phyloP scores from a whole-genome alignment of 1,140 invertebrate genomes.

The Berghia stephanieae region DNA sequence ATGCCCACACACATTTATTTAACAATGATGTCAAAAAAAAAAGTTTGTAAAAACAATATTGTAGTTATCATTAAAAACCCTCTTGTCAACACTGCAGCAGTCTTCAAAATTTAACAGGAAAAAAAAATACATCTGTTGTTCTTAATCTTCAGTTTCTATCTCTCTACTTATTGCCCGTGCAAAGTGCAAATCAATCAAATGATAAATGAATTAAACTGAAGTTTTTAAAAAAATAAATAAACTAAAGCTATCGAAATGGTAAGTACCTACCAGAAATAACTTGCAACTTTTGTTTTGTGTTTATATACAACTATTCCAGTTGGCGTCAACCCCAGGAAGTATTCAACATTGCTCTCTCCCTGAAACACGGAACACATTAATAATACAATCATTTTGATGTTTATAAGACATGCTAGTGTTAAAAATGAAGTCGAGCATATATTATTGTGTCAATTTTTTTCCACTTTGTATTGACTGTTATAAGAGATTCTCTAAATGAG shows the following conservation, averaged over 20 bases:
- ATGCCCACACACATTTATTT: too few relatives aligned
- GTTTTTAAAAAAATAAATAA: background rate
- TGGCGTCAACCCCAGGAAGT: constrained; percentile 96
- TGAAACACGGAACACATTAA: constrained; percentile 35
- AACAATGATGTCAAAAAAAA: background rate
- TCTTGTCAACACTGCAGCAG: background rate
- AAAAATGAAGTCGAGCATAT: too few relatives aligned
- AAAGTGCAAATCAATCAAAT: background rate
- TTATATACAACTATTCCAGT: constrained; percentile 96
- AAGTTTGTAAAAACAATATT: background rate
- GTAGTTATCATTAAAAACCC: background rate
- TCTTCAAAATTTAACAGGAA: background rate
- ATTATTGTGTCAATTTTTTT: too few relatives aligned
- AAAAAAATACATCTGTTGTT: too few relatives aligned
- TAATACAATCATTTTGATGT: background rate
- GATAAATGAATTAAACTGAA: background rate
- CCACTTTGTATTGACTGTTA: too few relatives aligned
- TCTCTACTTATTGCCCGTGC: too few relatives aligned
- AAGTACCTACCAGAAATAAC: constrained; percentile 89
- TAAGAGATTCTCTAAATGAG: too few relatives aligned
- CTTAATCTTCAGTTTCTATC: background rate
- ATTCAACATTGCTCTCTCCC: constrained; percentile 69
- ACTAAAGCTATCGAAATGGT: constrained; percentile 8
- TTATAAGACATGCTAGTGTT: background rate
- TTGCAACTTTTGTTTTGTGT: constrained; percentile 95